Evolutionary conservation across 2,888 invertebrate genomes (phyloP), one percentile per base, ranked within the genome.

Genomic region (Lochmaea capreae): DNA sequence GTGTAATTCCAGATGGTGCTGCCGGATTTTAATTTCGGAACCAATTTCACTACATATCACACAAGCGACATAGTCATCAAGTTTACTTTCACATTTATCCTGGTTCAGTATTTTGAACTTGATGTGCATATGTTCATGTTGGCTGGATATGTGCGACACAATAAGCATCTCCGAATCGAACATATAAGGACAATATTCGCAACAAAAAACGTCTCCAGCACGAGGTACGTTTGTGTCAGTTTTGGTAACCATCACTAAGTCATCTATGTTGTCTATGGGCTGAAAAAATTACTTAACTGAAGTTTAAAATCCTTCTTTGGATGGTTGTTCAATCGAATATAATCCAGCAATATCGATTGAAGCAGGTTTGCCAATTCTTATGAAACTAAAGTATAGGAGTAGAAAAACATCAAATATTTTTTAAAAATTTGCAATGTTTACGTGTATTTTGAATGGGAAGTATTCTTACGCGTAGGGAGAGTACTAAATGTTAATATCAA

Each of bases 1-100:
- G 77, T 90, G 90, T 0, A 52, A 16, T 0, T 71, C 78, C 18
- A 79, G 77, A 18, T 86, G 79, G 72, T 90, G 90, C 3, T 72
- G 76, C 0, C 81, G 66, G 14, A 90, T 79, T 0, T 75, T 57
- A 18, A 80, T 79, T 16, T 85, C 85, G 5, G 84, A 78, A 1
- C 86, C 85, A 1, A 80, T 82, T 66, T 82, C 84, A 1, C 81
- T 74, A 72, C 86, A 87, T 54, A 83, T 78, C 18, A 72, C 76
- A 66, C 86, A 87, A 46, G 81, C 79, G n/a, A 79, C 75, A 66
- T 77, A 78, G 9, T 78, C 74, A 12, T 62, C 71, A 14, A 65
- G 59, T 14, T 67, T 73, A 43, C 11, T 46, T 46, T 79, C 79
- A 62, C 79, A 77, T 39, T 69, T 71, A 10, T 65, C 42, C 43